Evolutionary conservation across 1,140 invertebrate genomes (phyloP).

Genomic region (Lordiphosa clarofinis): DNA sequence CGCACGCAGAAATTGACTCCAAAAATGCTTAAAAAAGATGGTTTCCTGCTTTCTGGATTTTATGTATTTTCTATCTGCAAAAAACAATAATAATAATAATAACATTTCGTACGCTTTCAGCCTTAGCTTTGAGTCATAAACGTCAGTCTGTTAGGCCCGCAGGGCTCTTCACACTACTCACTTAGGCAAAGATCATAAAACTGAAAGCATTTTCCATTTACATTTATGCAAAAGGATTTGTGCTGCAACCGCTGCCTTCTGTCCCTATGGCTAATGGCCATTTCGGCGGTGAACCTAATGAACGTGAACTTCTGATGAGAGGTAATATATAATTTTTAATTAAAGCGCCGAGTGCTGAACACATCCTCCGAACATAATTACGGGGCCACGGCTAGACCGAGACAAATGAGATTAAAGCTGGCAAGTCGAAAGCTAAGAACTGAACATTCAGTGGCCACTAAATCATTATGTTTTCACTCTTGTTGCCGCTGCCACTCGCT

Average conservation of each 20-base stretch:
- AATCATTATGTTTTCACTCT: slow-evolving; percentile 71
- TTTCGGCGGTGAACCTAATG: background rate
- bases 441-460: slow-evolving; percentile 41
- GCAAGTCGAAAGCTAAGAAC: slow-evolving; percentile 18
- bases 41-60: too few relatives aligned
- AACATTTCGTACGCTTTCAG: too few relatives aligned
- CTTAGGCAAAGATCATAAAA: slow-evolving; percentile 6
- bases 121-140: background rate
- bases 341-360: slow-evolving; percentile 10
- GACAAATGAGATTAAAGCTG: slow-evolving; percentile 35
- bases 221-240: background rate
- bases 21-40: too few relatives aligned
- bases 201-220: slow-evolving; percentile 6
- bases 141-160: background rate
- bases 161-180: slow-evolving; percentile 28
- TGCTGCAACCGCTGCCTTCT: too few relatives aligned
- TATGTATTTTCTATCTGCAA: too few relatives aligned
- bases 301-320: slow-evolving; percentile 1
- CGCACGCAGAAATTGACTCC: too few relatives aligned
- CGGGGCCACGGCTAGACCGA: slow-evolving; percentile 6
- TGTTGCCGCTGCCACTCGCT: slow-evolving; percentile 26
- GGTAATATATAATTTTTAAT: slow-evolving; percentile 5
- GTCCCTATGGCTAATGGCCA: background rate
- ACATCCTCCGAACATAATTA: slow-evolving; percentile 28
- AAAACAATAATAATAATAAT: too few relatives aligned